Conservation (phyloP, 2,797 vertebrate species). For the Schizothorax lantsangensis region DNA sequence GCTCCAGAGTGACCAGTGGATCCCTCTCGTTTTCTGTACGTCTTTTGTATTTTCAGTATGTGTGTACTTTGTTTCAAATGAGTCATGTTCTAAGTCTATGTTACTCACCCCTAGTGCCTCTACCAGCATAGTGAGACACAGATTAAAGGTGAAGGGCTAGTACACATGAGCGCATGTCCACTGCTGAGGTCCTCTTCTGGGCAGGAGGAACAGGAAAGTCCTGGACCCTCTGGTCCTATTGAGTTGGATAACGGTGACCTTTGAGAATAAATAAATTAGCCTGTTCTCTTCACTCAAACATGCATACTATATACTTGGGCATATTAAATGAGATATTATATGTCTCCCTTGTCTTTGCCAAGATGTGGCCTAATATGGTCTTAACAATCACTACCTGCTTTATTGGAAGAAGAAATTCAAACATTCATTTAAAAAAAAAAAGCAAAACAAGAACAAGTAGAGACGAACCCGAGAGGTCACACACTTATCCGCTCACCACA, state of each 20-base stretch:
- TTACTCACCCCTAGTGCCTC: constrained; percentile 71
- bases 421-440: constrained; percentile 61
- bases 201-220: constrained; percentile 60
- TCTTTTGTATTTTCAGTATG: constrained; percentile 47
- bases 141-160: constrained; percentile 75
- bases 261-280: constrained; percentile 32
- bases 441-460: constrained; percentile 21
- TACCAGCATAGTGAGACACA: constrained; percentile 69
- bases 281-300: constrained; percentile 23
- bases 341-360: constrained; percentile 65
- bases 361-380: constrained; percentile 77
- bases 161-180: constrained; percentile 44
- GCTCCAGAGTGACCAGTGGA: constrained; percentile 26
- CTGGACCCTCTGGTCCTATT: constrained; percentile 36
- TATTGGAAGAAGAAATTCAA: constrained; percentile 67
- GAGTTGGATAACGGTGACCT: constrained; percentile 5
- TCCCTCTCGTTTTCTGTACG: not conserved
- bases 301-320: constrained; percentile 26
- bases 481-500: constrained; percentile 48
- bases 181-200: constrained; percentile 62
- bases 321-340: not conserved
- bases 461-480: constrained; percentile 56
- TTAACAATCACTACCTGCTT: constrained; percentile 74
- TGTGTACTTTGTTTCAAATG: constrained; percentile 59
- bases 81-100: constrained; percentile 70